Conservation (phyloP, 1,140 invertebrate genomes). For the Caenorhabditis tropicalis region DNA sequence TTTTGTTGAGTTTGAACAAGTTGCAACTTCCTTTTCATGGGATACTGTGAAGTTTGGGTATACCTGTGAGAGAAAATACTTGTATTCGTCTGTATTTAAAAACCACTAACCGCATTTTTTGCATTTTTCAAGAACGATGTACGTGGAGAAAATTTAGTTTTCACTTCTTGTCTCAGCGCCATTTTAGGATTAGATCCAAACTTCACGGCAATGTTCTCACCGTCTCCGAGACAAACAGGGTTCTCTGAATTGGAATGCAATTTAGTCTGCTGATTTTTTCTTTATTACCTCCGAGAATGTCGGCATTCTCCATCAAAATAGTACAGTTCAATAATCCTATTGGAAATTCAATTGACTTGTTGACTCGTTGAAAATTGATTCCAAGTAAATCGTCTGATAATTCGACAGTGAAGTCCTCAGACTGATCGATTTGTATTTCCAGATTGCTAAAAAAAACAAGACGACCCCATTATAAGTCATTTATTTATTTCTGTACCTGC, state of each 20-base stretch:
- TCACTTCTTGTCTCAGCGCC: constrained; percentile 2
- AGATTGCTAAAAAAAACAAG: background rate
- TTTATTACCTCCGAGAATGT: constrained; percentile 2
- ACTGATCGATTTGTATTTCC: constrained; percentile 6
- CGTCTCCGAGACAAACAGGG: background rate
- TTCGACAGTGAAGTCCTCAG: background rate
- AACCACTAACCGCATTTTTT: constrained; percentile 3
- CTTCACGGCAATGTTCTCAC: background rate
- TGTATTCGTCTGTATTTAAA: background rate
- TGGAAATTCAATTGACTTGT: background rate
- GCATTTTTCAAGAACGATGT: background rate
- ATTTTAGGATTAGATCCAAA: constrained; percentile 5
- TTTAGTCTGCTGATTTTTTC: background rate
- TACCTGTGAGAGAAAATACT: background rate
- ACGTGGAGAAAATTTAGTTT: background rate
- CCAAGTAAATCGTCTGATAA: constrained; percentile 18
- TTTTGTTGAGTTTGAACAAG: constrained; percentile 23
- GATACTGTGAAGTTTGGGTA: constrained; percentile 35
- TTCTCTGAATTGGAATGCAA: background rate
- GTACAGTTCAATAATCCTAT: background rate
- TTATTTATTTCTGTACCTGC: background rate
- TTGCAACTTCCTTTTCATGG: constrained; percentile 9
- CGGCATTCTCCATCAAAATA: background rate
- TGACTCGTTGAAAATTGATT: background rate
- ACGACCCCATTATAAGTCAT: too few species aligned